phyloP scores from a whole-genome alignment of 2,797 vertebrate genomes.

The Sebastes elongatus region DNA sequence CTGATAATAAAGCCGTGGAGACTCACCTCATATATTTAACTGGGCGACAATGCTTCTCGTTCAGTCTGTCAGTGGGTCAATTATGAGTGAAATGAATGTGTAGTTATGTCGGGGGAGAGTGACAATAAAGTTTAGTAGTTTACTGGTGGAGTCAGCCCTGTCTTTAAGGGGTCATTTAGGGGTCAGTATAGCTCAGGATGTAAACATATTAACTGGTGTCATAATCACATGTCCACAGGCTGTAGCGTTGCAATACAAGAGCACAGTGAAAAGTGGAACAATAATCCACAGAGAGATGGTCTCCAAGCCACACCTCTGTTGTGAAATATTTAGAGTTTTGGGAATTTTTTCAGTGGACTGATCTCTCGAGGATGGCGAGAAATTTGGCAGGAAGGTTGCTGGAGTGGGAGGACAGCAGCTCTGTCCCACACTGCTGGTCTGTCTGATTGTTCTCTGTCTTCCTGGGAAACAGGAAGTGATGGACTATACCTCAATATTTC shows the following conservation, averaged over 20 bases:
- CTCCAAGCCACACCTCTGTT: constrained; percentile 50
- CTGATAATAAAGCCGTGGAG: constrained; percentile 28
- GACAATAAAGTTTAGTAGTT: background rate
- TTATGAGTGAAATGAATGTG: constrained; percentile 10
- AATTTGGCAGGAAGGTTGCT: constrained; percentile 59
- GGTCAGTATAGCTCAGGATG: background rate
- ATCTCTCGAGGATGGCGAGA: constrained; percentile 35
- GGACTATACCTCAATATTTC: constrained; percentile 48
- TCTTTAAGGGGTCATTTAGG: background rate
- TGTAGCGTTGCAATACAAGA: constrained; percentile 1
- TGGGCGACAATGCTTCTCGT: constrained; percentile 5
- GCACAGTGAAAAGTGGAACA: constrained; percentile 11
- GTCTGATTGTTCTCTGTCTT: constrained; percentile 65
- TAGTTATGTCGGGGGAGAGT: background rate
- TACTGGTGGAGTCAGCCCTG: background rate
- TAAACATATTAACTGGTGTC: background rate
- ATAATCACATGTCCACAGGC: background rate
- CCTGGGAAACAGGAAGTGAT: constrained; percentile 67
- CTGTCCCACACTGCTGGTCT: constrained; percentile 22
- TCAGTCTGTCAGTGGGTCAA: constrained; percentile 24
- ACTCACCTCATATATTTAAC: constrained; percentile 32
- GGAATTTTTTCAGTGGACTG: constrained; percentile 29
- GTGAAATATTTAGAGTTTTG: constrained; percentile 57
- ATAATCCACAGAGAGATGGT: constrained; percentile 3
- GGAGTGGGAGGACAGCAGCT: constrained; percentile 60